A percentile compares a stretch with the other conserved stretches of the same genome.
These are phyloP conservation scores for Gymnoscopelus braueri DNA, from an alignment of 2,797 vertebrate species.

Conservation along the genomic window DNA sequence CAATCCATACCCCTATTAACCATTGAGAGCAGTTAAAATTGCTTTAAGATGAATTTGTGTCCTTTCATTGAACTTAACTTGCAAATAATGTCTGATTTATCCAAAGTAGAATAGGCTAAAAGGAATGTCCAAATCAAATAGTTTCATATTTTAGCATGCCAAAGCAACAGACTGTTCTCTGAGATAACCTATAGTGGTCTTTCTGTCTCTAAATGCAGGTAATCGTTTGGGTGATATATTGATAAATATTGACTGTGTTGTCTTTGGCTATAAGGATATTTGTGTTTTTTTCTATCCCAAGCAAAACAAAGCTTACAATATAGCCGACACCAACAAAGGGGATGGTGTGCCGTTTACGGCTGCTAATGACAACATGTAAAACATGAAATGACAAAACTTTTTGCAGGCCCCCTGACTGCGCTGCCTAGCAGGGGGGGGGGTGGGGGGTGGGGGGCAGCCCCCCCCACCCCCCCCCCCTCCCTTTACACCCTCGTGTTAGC, in stretches of 20 bases:
- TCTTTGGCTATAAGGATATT: conserved; percentile 2
- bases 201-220: no score
- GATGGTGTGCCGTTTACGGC: conserved; percentile 41
- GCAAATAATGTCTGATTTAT: no score
- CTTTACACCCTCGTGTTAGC: conserved; percentile 63
- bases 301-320: conserved; percentile 43
- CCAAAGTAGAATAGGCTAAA: no score
- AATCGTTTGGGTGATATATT: neutral
- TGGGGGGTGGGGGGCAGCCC: no score
- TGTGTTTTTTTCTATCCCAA: conserved; percentile 22
- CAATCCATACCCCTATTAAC: neutral
- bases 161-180: no score
- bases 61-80: no score
- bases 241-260: conserved; percentile 23
- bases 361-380: conserved; percentile 67
- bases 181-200: no score
- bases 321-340: conserved; percentile 46
- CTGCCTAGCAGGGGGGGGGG: conserved; percentile 55
- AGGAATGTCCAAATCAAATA: no score
- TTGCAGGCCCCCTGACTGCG: conserved; percentile 56
- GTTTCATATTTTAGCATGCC: no score
- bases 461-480: conserved; percentile 25
- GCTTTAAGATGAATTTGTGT: no score
- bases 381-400: conserved; percentile 70
- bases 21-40: no score